Conservation (phyloP, 2,113 vertebrate species). For the Chionodraco myersi region DNA sequence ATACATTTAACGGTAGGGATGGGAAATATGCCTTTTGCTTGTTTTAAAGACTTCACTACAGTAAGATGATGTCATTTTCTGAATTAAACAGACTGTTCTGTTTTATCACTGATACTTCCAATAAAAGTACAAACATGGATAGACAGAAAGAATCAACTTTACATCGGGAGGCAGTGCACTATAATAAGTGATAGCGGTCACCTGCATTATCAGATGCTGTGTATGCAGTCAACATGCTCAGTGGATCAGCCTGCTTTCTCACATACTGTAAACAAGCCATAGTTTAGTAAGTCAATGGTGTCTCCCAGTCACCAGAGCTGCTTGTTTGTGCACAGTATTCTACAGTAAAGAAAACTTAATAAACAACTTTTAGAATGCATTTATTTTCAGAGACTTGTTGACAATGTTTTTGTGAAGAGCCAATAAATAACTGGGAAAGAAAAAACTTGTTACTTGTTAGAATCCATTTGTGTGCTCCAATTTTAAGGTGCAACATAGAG, state of each 20-base stretch:
- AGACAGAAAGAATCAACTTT: not conserved
- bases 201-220: slow-evolving; percentile 12
- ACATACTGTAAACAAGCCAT: slow-evolving; percentile 52
- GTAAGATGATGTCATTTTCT: too few species aligned
- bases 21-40: too few species aligned
- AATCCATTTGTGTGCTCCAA: not conserved
- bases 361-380: not conserved
- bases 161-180: not conserved
- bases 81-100: too few species aligned
- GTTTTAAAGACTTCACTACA: too few species aligned
- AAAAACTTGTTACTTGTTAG: not conserved
- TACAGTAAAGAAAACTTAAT: not conserved
- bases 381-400: slow-evolving; percentile 1
- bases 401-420: not conserved
- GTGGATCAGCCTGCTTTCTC: slow-evolving; percentile 4
- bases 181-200: not conserved
- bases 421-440: slow-evolving; percentile 24
- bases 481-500: not conserved
- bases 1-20: too few species aligned
- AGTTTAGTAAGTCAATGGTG: slow-evolving; percentile 52
- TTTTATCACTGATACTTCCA: not conserved
- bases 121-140: not conserved
- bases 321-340: slow-evolving; percentile 43
- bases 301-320: slow-evolving; percentile 48
- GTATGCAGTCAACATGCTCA: slow-evolving; percentile 10